Evolutionary conservation across 2,797 vertebrate species (phyloP).

Genomic region (Sebastes variabilis): DNA sequence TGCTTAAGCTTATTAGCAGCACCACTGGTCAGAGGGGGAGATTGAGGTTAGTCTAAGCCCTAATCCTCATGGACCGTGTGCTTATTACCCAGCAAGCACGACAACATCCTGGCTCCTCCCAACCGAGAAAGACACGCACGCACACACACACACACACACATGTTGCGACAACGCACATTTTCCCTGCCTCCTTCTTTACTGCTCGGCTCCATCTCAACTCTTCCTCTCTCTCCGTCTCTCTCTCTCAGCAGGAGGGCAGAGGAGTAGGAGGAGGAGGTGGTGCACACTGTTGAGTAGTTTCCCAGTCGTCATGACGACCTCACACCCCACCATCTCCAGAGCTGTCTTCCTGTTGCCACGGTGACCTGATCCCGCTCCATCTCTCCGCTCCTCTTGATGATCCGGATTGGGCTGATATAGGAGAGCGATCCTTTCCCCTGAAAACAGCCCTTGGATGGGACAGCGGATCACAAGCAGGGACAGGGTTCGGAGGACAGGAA

Average conservation of each 20-base stretch:
- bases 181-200: slow-evolving; percentile 40
- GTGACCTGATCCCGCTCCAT: slow-evolving; percentile 69
- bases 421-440: background rate
- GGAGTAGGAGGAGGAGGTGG: slow-evolving; percentile 6
- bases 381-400: slow-evolving; percentile 40
- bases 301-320: slow-evolving; percentile 73
- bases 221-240: slow-evolving; percentile 29
- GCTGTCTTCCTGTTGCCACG: slow-evolving; percentile 71
- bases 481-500: slow-evolving; percentile 16
- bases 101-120: slow-evolving; percentile 57
- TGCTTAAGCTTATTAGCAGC: slow-evolving; percentile 91
- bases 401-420: slow-evolving; percentile 36
- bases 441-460: slow-evolving; percentile 27
- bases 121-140: slow-evolving; percentile 14
- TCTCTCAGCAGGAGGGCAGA: slow-evolving; percentile 40
- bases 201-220: slow-evolving; percentile 49
- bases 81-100: slow-evolving; percentile 82
- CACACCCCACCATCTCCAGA: slow-evolving; percentile 64
- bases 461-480: slow-evolving; percentile 1
- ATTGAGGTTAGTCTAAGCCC: slow-evolving; percentile 90
- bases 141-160: background rate
- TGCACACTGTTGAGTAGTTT: slow-evolving; percentile 58
- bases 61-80: slow-evolving; percentile 87
- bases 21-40: slow-evolving; percentile 83
- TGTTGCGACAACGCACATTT: slow-evolving; percentile 3